Evolutionary conservation across 2,888 invertebrate genomes (phyloP), one percentile per base, ranked within the genome.

Genomic region (Trissolcus brochymenae): DNA sequence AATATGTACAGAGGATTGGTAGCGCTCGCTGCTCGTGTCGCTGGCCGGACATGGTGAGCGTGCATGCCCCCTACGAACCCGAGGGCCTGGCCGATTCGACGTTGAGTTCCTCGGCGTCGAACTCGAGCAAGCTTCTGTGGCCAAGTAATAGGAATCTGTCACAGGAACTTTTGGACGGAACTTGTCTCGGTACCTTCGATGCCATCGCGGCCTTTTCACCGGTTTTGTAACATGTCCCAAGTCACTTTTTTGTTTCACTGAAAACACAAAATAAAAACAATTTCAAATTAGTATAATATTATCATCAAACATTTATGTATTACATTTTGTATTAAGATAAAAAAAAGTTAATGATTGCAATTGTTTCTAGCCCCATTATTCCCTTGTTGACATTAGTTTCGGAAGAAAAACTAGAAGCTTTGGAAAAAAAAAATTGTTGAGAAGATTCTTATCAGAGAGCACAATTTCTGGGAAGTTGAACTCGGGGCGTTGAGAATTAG

Each of bases 11-110:
- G 80, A 84, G 72, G 77, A 74, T 85, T 82, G 85, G 85, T 84
- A 85, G 85, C 84, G 85, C 84, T 87, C 82, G 85, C 81, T 82
- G 84, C 83, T 83, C 81, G 84, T 84, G 85, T 85, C 84, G 87
- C 79, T 85, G 83, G 84, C 83, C 83, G 84, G 82, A 87, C 89
- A 89, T 88, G 87, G 84, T 89, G 87, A 88, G 79, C 84, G 84
- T 74, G 84, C 88, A 88, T 89, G 84, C 87, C 88, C 86, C 84
- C 81, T 82, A 84, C 78, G 84, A 84, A 83, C 82, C 84, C 84
- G 84, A 84, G 82, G 84, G 82, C 84, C 84, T 84, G 68, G 71
- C 57, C 71, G 62, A 79, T 64, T 67, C 75, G 61, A 72, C 71
- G 75, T 60, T 56, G 50, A 75, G 62, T 60, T 78, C 62, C 76